A percentile compares a stretch with the other conserved stretches of the same genome.
phyloP scores from a whole-genome alignment of 2,888 invertebrate genomes.

The Kuschelorhynchus macadamiae region DNA sequence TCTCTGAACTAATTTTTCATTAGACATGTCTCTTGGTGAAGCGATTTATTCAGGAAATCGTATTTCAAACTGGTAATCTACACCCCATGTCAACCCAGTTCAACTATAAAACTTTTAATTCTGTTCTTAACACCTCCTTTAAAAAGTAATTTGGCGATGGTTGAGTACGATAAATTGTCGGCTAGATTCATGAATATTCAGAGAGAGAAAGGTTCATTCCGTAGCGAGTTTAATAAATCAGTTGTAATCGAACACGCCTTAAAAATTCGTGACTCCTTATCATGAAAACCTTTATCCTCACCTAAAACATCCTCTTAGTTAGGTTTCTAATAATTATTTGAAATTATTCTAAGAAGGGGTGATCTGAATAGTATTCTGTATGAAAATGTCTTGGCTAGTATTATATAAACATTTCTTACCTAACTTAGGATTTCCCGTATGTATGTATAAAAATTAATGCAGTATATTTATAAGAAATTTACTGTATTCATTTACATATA shows the following conservation, averaged over 20 bases:
- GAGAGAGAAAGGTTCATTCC: conserved; percentile 34
- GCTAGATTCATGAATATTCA: conserved; percentile 45
- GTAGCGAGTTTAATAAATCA: conserved; percentile 30
- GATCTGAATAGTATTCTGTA: no score
- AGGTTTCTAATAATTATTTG: conserved; percentile 36
- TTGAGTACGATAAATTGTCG: conserved; percentile 6
- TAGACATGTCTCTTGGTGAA: no score
- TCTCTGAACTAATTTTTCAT: no score
- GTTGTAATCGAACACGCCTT: conserved; percentile 41
- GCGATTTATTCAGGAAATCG: no score
- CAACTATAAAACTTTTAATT: conserved; percentile 4
- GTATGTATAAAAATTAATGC: no score
- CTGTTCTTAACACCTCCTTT: conserved; percentile 20
- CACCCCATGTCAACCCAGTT: not conserved
- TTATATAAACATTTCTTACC: no score
- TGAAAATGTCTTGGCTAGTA: no score
- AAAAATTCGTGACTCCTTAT: conserved; percentile 44
- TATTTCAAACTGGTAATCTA: no score
- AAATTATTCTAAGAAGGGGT: not conserved
- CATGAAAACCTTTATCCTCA: conserved; percentile 35
- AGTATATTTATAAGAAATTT: no score
- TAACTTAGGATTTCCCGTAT: no score
- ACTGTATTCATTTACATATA: no score
- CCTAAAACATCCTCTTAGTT: conserved; percentile 26
- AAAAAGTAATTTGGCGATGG: conserved; percentile 30